Conservation (phyloP, 2,113 vertebrate genomes). For the Laterallus jamaicensis region DNA sequence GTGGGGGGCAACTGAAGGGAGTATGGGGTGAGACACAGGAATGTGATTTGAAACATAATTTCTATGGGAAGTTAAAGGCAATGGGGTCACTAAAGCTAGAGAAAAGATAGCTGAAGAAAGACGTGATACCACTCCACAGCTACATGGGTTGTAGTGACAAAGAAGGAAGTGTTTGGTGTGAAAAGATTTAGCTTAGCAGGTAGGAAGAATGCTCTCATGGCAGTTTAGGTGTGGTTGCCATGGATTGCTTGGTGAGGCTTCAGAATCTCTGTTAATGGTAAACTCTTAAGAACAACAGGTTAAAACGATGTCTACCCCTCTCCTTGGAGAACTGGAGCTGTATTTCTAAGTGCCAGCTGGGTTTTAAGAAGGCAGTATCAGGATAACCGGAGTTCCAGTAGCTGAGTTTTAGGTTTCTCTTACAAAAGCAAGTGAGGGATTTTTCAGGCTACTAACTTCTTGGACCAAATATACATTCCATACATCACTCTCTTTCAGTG, state of each 20-base stretch:
- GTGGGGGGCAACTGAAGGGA: background rate
- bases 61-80: background rate
- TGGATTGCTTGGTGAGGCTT: background rate
- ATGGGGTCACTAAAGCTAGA: background rate
- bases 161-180: background rate
- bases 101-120: background rate
- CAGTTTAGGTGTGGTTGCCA: background rate
- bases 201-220: background rate
- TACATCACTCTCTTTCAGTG: background rate
- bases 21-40: background rate
- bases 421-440: background rate
- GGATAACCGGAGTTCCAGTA: background rate
- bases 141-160: background rate
- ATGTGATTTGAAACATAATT: background rate
- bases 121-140: accelerated
- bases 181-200: background rate
- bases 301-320: background rate
- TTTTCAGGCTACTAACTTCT: background rate
- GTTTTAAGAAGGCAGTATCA: background rate
- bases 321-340: background rate
- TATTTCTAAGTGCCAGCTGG: background rate
- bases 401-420: background rate
- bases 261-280: background rate
- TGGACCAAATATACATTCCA: background rate
- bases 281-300: background rate